phyloP scores from a whole-genome alignment of 2,113 vertebrate species.

The Semnornis frantzii region DNA sequence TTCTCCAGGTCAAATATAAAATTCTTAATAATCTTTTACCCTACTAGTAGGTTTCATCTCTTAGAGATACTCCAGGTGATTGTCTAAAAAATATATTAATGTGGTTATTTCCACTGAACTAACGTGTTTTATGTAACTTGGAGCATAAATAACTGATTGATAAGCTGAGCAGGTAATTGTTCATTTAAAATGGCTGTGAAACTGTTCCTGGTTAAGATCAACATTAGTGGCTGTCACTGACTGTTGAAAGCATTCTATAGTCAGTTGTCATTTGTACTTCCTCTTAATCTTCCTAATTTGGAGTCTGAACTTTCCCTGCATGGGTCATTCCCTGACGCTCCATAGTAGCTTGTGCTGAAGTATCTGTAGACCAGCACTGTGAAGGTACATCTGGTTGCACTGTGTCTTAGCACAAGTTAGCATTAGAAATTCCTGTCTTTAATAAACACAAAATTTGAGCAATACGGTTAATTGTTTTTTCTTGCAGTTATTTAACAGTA shows the following conservation, averaged over 20 bases:
- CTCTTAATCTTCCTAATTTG: background rate
- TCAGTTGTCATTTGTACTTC: background rate
- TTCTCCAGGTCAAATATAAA: background rate
- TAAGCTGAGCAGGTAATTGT: background rate
- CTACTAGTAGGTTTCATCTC: background rate
- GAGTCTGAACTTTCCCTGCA: background rate
- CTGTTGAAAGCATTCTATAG: background rate
- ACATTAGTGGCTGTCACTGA: background rate
- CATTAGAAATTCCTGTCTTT: background rate
- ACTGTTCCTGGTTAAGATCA: background rate
- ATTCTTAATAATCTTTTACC: background rate
- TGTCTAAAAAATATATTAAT: background rate
- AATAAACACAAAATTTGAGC: background rate
- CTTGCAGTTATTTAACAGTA: background rate
- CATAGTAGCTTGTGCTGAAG: background rate
- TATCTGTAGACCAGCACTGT: background rate
- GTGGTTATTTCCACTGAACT: background rate
- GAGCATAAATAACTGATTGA: background rate
- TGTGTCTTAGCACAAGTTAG: background rate
- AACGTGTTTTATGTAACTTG: background rate
- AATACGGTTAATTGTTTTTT: background rate
- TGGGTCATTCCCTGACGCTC: background rate
- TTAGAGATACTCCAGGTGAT: background rate
- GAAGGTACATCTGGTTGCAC: background rate
- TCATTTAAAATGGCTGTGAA: background rate